phyloP scores from a whole-genome alignment of 2,888 invertebrate genomes.

The Rotaria socialis region DNA sequence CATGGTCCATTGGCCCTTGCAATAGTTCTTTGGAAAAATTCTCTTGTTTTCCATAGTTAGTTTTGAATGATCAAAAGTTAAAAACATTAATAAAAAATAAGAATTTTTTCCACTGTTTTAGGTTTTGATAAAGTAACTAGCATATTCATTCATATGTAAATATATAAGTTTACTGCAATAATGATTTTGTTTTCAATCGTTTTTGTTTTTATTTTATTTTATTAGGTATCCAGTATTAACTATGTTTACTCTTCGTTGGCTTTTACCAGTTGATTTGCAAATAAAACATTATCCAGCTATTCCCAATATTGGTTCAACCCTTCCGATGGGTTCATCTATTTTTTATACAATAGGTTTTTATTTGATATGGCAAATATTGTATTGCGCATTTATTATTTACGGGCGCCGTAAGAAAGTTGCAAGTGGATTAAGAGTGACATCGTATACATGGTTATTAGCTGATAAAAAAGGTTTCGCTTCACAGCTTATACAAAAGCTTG shows the following conservation, averaged over 20 bases:
- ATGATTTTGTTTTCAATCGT: background rate
- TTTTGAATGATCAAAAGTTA: background rate
- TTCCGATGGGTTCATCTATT: background rate
- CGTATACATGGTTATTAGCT: constrained; percentile 7
- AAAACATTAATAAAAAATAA: too few species aligned
- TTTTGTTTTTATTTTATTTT: background rate
- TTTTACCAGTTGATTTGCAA: constrained; percentile 13
- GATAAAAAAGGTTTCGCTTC: background rate
- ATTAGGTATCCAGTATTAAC: constrained; percentile 24
- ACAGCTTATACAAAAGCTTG: background rate
- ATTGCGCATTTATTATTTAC: background rate
- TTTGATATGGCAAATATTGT: background rate
- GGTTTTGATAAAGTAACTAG: constrained; percentile 23
- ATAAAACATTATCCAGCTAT: background rate
- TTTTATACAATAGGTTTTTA: background rate
- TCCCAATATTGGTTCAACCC: background rate
- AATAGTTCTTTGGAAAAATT: constrained; percentile 13
- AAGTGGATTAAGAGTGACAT: background rate
- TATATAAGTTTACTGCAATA: background rate
- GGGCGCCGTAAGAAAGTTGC: background rate
- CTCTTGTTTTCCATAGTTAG: constrained; percentile 9
- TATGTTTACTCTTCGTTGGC: constrained; percentile 17
- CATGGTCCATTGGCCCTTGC: background rate
- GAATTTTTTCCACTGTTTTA: background rate
- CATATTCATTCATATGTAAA: constrained; percentile 11